A percentile compares a stretch with the other conserved stretches of the same genome.
These are phyloP conservation scores for Sussaba pulchella DNA, from an alignment of 2,888 invertebrate species.

Conservation along the genomic window DNA sequence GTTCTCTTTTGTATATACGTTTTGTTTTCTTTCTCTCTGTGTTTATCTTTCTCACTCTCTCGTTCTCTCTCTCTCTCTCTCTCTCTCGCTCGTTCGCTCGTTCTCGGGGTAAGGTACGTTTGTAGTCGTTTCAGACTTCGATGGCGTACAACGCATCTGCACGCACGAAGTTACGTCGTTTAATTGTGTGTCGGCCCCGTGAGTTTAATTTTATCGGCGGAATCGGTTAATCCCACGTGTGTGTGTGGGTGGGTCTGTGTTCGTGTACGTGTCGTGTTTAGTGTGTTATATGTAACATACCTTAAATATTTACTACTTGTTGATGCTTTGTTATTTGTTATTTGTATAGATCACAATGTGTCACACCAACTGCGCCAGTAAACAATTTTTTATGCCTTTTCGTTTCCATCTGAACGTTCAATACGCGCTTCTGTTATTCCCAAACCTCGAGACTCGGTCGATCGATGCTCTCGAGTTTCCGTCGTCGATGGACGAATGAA, in stretches of 20 bases:
- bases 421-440: constrained; percentile 40
- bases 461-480: constrained; percentile 43
- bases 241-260: constrained; percentile 57
- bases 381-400: constrained; percentile 76
- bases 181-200: constrained; percentile 34
- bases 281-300: constrained; percentile 70
- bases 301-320: constrained; percentile 82
- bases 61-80: constrained; percentile 57
- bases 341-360: constrained; percentile 83
- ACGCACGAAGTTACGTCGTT: constrained; percentile 51
- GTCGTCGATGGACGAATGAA: neutral
- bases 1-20: constrained; percentile 47
- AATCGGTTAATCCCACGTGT: constrained; percentile 65
- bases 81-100: constrained; percentile 66
- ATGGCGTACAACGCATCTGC: constrained; percentile 62
- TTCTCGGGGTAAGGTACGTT: constrained; percentile 75
- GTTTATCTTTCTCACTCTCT: constrained; percentile 66
- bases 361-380: constrained; percentile 81
- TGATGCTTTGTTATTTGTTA: constrained; percentile 82
- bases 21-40: constrained; percentile 59
- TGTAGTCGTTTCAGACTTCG: constrained; percentile 76
- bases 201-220: constrained; percentile 59
- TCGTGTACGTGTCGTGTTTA: constrained; percentile 46
- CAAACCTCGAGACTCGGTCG: constrained; percentile 43
- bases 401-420: constrained; percentile 70